Base-by-base conservation (phyloP, 1,140 invertebrate genomes). In the Dufourea novaeangliae region DNA sequence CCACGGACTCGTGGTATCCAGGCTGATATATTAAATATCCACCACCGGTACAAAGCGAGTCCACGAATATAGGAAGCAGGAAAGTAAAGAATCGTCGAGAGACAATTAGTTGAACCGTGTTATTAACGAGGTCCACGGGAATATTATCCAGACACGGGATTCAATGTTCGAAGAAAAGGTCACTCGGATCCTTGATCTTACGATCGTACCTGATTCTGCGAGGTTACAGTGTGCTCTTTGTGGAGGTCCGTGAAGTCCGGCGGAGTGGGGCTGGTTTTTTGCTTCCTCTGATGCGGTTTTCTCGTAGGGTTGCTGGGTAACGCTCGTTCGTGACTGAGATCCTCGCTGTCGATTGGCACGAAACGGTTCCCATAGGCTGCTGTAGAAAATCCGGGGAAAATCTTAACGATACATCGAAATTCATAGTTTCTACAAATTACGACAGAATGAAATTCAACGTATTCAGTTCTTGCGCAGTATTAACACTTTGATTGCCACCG, bases 301-400 rank as follows among this genome's bases (percentile, higher is more conserved):
- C 90, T 89, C 27, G 90, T 88, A 34, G 90, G 71, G 79, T 89
- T 85, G 67, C 74, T 84, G 11, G 79, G 67, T 10, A 59, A 59
- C 7, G 84, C 78, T 41, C 86, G 83, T 62, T 93, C 92, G 80
- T 95, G 94, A 0, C 94, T 95, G 54, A 95, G 93, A 77, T 95
- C 95, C 70, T 95, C 95, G 44, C 86, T 88, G 67, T 88, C 90
- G 75, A 88, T 88, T 17, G 84, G 82, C 61, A 85, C 90, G 71
- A 82, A 89, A 68, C 87, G 89, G 17, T 87, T 85, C 52, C 88
- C 90, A 7, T 89, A 90, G 5, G 90, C 88, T n/a, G 91, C 90
- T 91, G 61, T 17, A 46, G 66, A 41, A 70, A 50, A n/a, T n/a
- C 5, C 17, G n/a, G 6, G 20, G 8, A n/a, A 8, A 50, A 50